Evolutionary conservation across 1,140 invertebrate genomes (phyloP).

Genomic region (Leptopilina boulardi): DNA sequence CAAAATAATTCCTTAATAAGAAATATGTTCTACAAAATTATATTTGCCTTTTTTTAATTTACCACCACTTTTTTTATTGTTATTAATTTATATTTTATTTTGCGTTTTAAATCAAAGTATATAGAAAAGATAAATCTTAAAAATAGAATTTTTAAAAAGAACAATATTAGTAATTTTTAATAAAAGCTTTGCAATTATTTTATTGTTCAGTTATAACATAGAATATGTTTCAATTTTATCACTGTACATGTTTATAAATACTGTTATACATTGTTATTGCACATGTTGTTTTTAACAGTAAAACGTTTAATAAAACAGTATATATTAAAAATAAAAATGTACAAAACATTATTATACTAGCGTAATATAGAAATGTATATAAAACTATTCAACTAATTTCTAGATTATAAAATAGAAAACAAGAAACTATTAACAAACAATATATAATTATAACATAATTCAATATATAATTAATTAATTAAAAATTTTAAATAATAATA

Average conservation of each 20-base stretch:
- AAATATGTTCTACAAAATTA: background rate
- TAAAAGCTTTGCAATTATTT: conserved; percentile 1
- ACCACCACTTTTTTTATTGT: background rate
- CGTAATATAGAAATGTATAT: background rate
- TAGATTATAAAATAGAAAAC: background rate
- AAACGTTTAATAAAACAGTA: background rate
- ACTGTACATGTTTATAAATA: conserved; percentile 21
- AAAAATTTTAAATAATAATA: background rate
- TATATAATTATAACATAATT: background rate
- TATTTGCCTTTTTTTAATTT: background rate
- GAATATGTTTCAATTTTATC: background rate
- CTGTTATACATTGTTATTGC: background rate
- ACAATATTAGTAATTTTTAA: background rate
- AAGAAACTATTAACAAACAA: background rate
- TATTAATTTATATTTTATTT: background rate
- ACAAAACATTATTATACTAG: background rate
- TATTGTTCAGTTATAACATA: background rate
- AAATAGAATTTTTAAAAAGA: background rate
- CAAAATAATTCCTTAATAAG: conserved; percentile 22
- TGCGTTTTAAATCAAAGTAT: background rate
- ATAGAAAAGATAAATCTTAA: too few relatives aligned
- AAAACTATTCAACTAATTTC: background rate
- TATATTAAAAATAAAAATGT: too few relatives aligned
- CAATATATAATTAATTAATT: conserved; percentile 1
- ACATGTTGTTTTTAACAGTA: background rate